These are phyloP conservation scores for Zaprionus ornatus DNA, from an alignment of 1,140 invertebrate genomes.

Conservation along the genomic window DNA sequence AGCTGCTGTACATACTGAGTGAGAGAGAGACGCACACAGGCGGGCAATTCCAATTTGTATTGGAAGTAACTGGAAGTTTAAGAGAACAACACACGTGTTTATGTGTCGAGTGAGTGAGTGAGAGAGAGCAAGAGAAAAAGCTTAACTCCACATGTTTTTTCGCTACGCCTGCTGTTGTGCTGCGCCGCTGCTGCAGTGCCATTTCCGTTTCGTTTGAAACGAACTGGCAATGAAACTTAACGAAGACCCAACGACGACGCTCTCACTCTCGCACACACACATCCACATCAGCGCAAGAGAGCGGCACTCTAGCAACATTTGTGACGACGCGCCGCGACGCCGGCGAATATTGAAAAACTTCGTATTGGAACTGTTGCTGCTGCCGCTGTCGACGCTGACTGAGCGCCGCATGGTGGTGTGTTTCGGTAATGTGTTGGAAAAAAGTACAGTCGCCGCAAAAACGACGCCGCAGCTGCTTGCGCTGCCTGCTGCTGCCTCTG, in stretches of 20 bases:
- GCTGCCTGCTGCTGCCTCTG: slow-evolving; percentile 29
- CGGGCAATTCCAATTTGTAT: slow-evolving; percentile 46
- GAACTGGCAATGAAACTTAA: slow-evolving; percentile 43
- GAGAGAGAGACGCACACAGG: slow-evolving; percentile 17
- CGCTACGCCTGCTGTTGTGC: slow-evolving; percentile 44
- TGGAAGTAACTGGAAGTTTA: slow-evolving; percentile 66
- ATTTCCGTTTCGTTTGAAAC: slow-evolving; percentile 70
- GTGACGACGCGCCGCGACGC: slow-evolving; percentile 58
- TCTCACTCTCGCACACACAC: slow-evolving; percentile 25
- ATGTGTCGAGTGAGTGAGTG: slow-evolving; percentile 9
- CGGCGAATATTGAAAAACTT: slow-evolving; percentile 80
- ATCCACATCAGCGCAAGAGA: slow-evolving; percentile 1
- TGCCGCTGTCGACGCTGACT: slow-evolving; percentile 41
- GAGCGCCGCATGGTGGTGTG: slow-evolving; percentile 47
- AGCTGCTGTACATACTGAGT: slow-evolving; percentile 54
- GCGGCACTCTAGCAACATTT: slow-evolving; percentile 72
- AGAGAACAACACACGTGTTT: slow-evolving; percentile 66
- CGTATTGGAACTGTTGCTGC: slow-evolving; percentile 80
- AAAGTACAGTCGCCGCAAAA: slow-evolving; percentile 82
- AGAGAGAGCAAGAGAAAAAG: slow-evolving; percentile 57
- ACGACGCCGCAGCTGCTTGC: slow-evolving; percentile 49
- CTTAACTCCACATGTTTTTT: slow-evolving; percentile 76
- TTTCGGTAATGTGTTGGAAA: slow-evolving; percentile 69
- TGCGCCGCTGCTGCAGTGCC: slow-evolving; percentile 41
- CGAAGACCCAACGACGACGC: slow-evolving; percentile 26